Percentiles rank a stretch among this genome's conserved stretches.
Evolutionary conservation across 2,797 vertebrate genomes (phyloP).

Genomic region (Hippocampus kuda): DNA sequence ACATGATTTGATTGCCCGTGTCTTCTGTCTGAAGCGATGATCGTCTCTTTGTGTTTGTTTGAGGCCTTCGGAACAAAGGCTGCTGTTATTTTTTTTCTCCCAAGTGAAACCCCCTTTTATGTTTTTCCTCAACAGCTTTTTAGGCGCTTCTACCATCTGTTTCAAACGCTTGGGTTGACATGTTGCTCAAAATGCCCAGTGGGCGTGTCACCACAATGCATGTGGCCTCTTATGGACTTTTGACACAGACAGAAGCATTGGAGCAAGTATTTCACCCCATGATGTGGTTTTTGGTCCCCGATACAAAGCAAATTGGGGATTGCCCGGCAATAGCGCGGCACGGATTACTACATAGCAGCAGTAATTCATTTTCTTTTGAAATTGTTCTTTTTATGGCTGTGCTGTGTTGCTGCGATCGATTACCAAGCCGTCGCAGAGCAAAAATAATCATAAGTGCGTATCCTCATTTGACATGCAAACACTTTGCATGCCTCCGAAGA

Average conservation of each 20-base stretch:
- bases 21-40: not conserved
- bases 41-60: constrained; percentile 1
- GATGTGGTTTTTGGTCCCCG: not conserved
- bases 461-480: too few relatives aligned
- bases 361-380: not conserved
- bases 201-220: not conserved
- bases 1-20: not conserved
- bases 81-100: not conserved
- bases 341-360: constrained; percentile 5
- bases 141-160: not conserved
- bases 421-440: too few relatives aligned
- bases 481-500: too few relatives aligned
- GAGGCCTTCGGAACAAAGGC: not conserved
- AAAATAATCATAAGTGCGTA: too few relatives aligned
- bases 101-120: not conserved
- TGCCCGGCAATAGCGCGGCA: constrained; percentile 13
- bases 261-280: not conserved
- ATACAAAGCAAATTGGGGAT: constrained; percentile 3
- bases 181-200: not conserved
- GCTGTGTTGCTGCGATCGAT: not conserved
- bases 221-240: not conserved
- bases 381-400: not conserved
- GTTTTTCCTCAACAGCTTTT: not conserved
- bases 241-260: not conserved
- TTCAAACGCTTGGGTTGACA: constrained; percentile 1